Evolutionary conservation across 1,140 invertebrate genomes (phyloP), one percentile per base, ranked within the genome.

Genomic region (Subanguina moxae): DNA sequence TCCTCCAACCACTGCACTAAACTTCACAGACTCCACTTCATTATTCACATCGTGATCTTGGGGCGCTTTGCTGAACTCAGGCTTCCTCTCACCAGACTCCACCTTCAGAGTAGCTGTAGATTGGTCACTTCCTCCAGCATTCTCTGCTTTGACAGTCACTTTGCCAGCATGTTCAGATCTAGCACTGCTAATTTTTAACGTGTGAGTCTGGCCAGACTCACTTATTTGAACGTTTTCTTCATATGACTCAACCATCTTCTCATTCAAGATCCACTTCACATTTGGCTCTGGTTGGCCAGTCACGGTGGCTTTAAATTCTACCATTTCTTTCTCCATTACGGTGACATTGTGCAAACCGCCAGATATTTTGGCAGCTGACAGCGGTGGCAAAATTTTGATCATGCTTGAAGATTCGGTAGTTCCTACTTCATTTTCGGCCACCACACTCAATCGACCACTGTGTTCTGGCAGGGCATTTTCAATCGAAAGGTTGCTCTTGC

Each of bases 201-300:
- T 67, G 13, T 67, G 65, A 23, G 27, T 59, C 57, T 52, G 17
- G 19, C 48, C 27, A 15, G 65, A 43, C 45, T n/a, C 28, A 7
- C 0, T 17, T 1, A 67, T 65, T 21, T 70, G 28, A 8, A 70
- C 21, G 38, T 56, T 52, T 30, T 70, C 67, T 1, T 58, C 57
- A 32, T 38, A 70, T 23, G 38, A 61, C 38, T 61, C 38, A 1
- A 32, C 58, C 45, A 46, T 23, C 72, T 89, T 77, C 56, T 83
- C 84, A 66, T 85, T 83, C 75, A 84, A 80, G 67, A 91, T 88
- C 93, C 93, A 97, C 32, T 88, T 88, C 8, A 96, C 88, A 82
- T 89, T 89, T 1, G 93, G 92, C 15, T 88, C 87, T 25, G 93
- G 93, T 83, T 90, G 89, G n/a, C 92, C 93, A 1, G 87, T 89